phyloP scores from a whole-genome alignment of 53 echinoderm and acorn worm species.

The Temnopleurus reevesii region DNA sequence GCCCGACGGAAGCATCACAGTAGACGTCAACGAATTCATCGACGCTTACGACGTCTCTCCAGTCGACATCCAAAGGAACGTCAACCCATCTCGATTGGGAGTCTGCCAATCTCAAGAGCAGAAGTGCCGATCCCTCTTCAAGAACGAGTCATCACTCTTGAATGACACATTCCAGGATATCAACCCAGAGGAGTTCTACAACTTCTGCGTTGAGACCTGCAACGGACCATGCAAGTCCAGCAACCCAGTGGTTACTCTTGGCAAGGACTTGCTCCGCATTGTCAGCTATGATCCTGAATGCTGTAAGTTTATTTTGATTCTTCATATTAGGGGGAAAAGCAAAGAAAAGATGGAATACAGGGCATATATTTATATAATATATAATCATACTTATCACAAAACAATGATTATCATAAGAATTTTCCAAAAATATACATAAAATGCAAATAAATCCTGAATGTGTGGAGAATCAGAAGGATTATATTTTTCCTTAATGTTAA shows the following conservation, averaged over 20 bases:
- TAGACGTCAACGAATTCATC: conserved; percentile 66
- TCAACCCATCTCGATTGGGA: not conserved
- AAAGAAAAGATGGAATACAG: not conserved
- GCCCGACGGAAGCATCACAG: conserved; percentile 32
- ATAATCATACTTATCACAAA: no score
- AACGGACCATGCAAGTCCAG: conserved; percentile 51
- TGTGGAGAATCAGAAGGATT: no score
- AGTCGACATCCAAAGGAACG: not conserved
- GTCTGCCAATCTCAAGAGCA: not conserved
- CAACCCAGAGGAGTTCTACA: conserved; percentile 67
- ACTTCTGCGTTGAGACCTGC: conserved; percentile 67
- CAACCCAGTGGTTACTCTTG: conserved; percentile 69
- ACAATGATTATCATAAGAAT: no score
- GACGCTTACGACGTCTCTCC: conserved; percentile 82
- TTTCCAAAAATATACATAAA: no score
- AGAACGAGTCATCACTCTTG: conserved; percentile 48
- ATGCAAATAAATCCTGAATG: no score
- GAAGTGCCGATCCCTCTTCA: conserved; percentile 62
- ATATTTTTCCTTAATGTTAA: no score
- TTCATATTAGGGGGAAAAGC: no score
- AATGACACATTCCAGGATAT: conserved; percentile 64
- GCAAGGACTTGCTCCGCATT: conserved; percentile 60
- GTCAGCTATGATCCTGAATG: conserved; percentile 61
- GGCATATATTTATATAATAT: not conserved
- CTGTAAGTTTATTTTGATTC: conserved; percentile 48